Evolutionary conservation across 2,888 invertebrate species (phyloP).

Genomic region (Nudaria mundana): DNA sequence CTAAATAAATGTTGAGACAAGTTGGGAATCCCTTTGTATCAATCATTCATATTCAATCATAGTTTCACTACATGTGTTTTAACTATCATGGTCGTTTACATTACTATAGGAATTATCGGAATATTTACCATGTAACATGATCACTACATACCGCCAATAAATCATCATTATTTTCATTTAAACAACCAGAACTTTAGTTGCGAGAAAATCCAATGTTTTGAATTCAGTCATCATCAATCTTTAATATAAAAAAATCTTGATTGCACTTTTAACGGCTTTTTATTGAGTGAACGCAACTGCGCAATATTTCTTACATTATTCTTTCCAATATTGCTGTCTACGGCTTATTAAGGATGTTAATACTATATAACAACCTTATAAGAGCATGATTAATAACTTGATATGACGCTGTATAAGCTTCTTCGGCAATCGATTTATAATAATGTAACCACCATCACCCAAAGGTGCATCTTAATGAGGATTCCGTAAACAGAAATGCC

Average conservation of each 20-base stretch:
- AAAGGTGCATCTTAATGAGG: slow-evolving; percentile 37
- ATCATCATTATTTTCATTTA: too few species aligned
- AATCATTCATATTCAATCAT: too few species aligned
- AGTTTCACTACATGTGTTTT: too few species aligned
- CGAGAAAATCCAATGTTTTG: too few species aligned
- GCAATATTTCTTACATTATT: slow-evolving; percentile 29
- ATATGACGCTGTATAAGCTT: slow-evolving; percentile 48
- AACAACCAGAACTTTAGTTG: too few species aligned
- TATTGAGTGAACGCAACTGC: slow-evolving; percentile 17
- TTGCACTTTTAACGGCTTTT: slow-evolving; percentile 27
- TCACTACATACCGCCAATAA: too few species aligned
- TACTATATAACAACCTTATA: slow-evolving; percentile 53
- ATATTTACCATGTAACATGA: too few species aligned
- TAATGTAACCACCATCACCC: slow-evolving; percentile 38
- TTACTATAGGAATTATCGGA: too few species aligned
- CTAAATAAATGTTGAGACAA: too few species aligned
- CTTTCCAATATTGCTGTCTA: slow-evolving; percentile 48
- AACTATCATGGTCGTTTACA: too few species aligned
- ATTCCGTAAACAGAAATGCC: slow-evolving; percentile 33
- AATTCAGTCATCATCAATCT: too few species aligned
- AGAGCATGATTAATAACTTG: slow-evolving; percentile 60
- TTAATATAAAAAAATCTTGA: slow-evolving; percentile 18
- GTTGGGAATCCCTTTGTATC: too few species aligned
- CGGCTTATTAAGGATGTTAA: slow-evolving; percentile 52
- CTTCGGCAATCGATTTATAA: slow-evolving; percentile 53